Evolutionary conservation across 1,140 invertebrate species (phyloP), one percentile per base, ranked within the genome.

Genomic region (Lucilia cuprina): DNA sequence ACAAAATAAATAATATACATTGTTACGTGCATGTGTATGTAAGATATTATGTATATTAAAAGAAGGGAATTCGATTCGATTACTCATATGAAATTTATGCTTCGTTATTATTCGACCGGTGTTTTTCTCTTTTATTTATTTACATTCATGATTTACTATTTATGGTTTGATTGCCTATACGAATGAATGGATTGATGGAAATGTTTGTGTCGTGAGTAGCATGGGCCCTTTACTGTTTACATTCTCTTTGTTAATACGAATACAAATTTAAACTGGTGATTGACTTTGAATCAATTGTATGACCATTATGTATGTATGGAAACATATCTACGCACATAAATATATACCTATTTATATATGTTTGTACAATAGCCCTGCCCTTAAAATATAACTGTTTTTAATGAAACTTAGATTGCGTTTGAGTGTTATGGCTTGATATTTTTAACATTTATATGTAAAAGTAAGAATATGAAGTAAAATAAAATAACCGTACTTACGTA

Each of bases 81-180:
- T 70, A 7, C 21, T 70, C 21, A 70, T 70, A 21, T 70, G 7
- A 7, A 21, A 10, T 70, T 70, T 70, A 21, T 70, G 65, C 21
- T 25, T 8, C 9, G 65, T 19, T 70, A 21, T 70, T 21, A 70
- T 21, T 70, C 8, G 7, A 21, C 8, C 3, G 25, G 65, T 1
- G 9, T 70, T 21, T 70, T 5, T 70, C n/a, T 8, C n/a, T 21
- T 70, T 7, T 70, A 70, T 70, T 70, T 19, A 70, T 70, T 70
- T 70, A 21, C 65, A 70, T 70, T 70, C 10, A 70, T 70, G 65
- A 70, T 70, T 70, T 70, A 70, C 65, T 21, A 21, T 70, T 70
- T 25, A 70, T 70, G 21, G 65, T 70, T 70, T 70, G 65, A 70
- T 21, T 70, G 65, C n/a, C 25, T 70, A 21, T 12, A n/a, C 50